Conservation (phyloP, 2,888 invertebrate genomes). For the Diplazon laetatorius region DNA sequence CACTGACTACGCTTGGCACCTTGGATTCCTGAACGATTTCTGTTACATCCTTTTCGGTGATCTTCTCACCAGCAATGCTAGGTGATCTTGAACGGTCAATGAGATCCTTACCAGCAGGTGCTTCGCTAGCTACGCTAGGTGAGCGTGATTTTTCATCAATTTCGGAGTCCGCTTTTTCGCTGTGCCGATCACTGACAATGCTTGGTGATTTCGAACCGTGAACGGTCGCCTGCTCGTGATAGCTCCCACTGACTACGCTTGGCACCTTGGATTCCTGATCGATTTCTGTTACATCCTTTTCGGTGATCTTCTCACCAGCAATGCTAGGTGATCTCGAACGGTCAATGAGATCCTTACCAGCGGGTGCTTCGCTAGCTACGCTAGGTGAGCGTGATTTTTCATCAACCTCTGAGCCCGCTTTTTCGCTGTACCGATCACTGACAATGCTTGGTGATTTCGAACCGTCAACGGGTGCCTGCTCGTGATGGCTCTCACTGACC, state of each 20-base stretch:
- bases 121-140: background rate
- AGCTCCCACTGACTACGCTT: slow-evolving; percentile 28
- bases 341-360: slow-evolving; percentile 10
- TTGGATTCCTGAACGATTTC: background rate
- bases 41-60: background rate
- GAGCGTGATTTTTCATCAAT: background rate
- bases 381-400: background rate
- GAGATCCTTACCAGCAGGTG: slow-evolving; percentile 9
- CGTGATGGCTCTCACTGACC: slow-evolving; percentile 33
- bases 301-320: background rate
- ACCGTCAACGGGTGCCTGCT: slow-evolving; percentile 43
- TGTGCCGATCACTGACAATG: slow-evolving; percentile 49
- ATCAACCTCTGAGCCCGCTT: slow-evolving; percentile 27
- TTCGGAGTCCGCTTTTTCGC: slow-evolving; percentile 44
- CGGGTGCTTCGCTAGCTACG: background rate
- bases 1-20: slow-evolving; percentile 40
- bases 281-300: background rate
- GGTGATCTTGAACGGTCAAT: background rate
- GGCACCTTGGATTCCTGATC: slow-evolving; percentile 28
- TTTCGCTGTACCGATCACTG: slow-evolving; percentile 55
- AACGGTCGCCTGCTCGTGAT: slow-evolving; percentile 43
- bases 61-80: background rate
- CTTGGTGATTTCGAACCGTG: slow-evolving; percentile 16
- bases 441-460: slow-evolving; percentile 1
- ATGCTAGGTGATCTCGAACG: background rate